phyloP scores from a whole-genome alignment of 35 echinoderm and acorn worm genomes.

The Strongylocentrotus purpuratus region DNA sequence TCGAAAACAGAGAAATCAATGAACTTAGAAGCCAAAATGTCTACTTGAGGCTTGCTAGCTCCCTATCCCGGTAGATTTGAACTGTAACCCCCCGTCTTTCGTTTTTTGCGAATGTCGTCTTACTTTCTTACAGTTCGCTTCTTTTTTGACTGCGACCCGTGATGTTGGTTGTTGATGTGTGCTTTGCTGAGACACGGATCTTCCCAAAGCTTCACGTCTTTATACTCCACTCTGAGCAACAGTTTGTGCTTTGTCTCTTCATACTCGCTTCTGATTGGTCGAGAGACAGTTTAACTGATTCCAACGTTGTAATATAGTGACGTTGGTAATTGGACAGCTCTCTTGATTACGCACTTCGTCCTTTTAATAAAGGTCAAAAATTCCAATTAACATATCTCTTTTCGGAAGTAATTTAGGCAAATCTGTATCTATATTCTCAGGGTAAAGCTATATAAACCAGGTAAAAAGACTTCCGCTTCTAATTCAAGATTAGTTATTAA shows the following conservation, averaged over 20 bases:
- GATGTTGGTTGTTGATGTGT: background rate
- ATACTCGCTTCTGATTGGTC: background rate
- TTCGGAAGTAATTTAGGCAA: too few species aligned
- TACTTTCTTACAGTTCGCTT: background rate
- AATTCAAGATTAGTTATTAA: too few species aligned
- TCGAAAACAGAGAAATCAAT: conserved; percentile 8
- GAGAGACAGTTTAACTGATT: background rate
- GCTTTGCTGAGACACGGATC: background rate
- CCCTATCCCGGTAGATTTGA: background rate
- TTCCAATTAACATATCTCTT: background rate
- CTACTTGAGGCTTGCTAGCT: background rate
- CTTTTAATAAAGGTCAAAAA: background rate
- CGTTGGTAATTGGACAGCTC: background rate
- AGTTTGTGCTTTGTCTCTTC: background rate
- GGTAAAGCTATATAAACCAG: too few species aligned
- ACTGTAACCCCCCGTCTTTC: background rate
- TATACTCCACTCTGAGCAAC: background rate
- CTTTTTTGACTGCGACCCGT: background rate
- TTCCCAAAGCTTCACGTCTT: background rate
- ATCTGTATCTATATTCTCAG: too few species aligned
- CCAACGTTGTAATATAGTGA: background rate
- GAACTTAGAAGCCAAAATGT: conserved; percentile 17
- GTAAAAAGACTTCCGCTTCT: too few species aligned
- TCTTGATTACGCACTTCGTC: background rate
- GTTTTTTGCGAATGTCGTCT: background rate